These are phyloP conservation scores for Hafferia zeledoni DNA, from an alignment of 2,797 vertebrate species.

Conservation along the genomic window DNA sequence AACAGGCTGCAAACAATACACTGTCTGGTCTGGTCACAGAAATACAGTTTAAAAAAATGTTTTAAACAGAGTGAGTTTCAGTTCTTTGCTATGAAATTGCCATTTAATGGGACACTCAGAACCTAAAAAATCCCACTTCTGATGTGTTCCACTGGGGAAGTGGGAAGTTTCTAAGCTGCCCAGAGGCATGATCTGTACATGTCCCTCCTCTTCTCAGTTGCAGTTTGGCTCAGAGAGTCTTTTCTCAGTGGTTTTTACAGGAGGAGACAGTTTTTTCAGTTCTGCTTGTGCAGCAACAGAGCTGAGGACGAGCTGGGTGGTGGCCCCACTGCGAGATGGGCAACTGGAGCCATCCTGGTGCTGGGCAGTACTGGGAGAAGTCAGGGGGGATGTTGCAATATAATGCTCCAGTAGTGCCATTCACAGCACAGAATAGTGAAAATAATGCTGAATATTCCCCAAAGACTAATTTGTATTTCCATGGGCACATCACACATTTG, in stretches of 20 bases:
- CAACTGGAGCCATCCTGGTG: rapidly evolving
- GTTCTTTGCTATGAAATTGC: not conserved
- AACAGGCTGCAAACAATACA: not conserved
- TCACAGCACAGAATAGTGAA: not conserved
- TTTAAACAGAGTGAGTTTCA: not conserved
- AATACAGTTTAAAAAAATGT: not conserved
- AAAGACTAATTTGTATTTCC: not conserved
- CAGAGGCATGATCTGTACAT: not conserved
- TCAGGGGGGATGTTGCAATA: not conserved
- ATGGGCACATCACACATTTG: not conserved
- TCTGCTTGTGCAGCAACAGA: not conserved
- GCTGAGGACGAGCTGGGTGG: not conserved
- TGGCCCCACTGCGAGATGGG: not conserved
- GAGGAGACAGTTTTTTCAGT: not conserved
- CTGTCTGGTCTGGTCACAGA: not conserved
- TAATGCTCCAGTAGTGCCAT: not conserved
- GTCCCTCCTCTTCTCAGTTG: not conserved
- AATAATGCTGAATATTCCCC: not conserved
- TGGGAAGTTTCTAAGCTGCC: not conserved
- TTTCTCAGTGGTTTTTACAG: not conserved
- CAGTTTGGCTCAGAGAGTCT: not conserved
- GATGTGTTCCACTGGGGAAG: not conserved
- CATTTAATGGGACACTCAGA: not conserved
- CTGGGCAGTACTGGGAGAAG: not conserved
- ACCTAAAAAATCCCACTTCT: not conserved